Evolutionary conservation across 2,797 vertebrate genomes (phyloP).

Genomic region (Catostomus latipinnis): DNA sequence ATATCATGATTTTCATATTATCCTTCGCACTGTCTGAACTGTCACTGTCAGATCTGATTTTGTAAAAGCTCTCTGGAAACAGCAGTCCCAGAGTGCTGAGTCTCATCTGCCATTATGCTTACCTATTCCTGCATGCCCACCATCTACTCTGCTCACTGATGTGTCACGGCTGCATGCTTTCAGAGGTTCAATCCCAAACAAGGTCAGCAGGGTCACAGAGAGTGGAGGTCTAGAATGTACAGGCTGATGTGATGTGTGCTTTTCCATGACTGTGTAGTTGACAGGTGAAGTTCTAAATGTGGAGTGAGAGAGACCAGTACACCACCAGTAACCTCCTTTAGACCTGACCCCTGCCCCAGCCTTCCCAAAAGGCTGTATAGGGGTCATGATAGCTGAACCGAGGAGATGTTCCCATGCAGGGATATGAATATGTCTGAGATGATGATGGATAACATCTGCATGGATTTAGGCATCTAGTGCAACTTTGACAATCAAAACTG

Average conservation of each 20-base stretch:
- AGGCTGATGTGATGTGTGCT: constrained; percentile 55
- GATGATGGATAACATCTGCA: constrained; percentile 6
- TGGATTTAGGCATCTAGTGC: not conserved
- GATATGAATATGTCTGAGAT: constrained; percentile 19
- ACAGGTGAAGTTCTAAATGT: constrained; percentile 43
- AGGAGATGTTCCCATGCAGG: constrained; percentile 49
- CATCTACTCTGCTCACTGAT: constrained; percentile 30
- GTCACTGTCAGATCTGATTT: constrained; percentile 40
- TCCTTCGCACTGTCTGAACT: constrained; percentile 37
- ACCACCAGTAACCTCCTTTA: constrained; percentile 66
- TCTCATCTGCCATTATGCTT: constrained; percentile 35
- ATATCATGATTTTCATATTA: constrained; percentile 12
- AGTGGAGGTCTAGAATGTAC: constrained; percentile 58
- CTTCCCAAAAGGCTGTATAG: constrained; percentile 50
- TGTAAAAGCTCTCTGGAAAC: constrained; percentile 26
- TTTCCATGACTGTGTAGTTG: constrained; percentile 46
- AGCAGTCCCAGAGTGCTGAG: constrained; percentile 26
- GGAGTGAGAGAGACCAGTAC: constrained; percentile 63
- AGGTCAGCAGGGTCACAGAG: constrained; percentile 40
- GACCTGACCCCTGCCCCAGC: constrained; percentile 39
- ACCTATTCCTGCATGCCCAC: constrained; percentile 38
- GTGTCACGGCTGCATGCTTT: constrained; percentile 50
- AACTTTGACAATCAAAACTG: not conserved
- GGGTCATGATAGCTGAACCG: constrained; percentile 48
- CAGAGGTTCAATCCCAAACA: constrained; percentile 32